These are phyloP conservation scores for Cyprinodon variegatus DNA, from an alignment of 2,113 vertebrate genomes.

Conservation along the genomic window DNA sequence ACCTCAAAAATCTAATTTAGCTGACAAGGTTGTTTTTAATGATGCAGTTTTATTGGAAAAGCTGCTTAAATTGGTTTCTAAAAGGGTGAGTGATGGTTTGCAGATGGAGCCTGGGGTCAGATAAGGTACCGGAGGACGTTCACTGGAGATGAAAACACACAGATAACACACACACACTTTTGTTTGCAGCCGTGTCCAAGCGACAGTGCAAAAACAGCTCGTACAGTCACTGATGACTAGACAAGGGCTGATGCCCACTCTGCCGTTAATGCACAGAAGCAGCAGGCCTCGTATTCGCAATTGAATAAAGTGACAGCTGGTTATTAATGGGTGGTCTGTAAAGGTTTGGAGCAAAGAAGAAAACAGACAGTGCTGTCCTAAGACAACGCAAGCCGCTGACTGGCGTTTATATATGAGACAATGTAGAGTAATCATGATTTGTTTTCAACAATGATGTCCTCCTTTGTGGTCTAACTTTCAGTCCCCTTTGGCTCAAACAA, in stretches of 20 bases:
- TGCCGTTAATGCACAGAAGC: slow-evolving; percentile 17
- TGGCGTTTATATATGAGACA: too few species aligned
- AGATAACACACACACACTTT: slow-evolving; percentile 24
- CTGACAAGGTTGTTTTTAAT: background rate
- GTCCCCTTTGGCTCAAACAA: too few species aligned
- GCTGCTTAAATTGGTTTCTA: background rate
- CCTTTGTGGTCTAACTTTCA: too few species aligned
- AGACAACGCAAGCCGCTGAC: background rate
- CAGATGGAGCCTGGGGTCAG: background rate
- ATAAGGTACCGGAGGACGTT: slow-evolving; percentile 32
- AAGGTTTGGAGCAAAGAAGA: slow-evolving; percentile 16
- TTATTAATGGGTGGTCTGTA: slow-evolving; percentile 31
- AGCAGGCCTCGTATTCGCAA: slow-evolving; percentile 30
- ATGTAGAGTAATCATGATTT: background rate
- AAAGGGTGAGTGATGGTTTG: slow-evolving; percentile 3
- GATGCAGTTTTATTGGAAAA: slow-evolving; percentile 5
- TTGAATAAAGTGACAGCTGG: slow-evolving; percentile 40
- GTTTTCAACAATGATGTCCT: too few species aligned
- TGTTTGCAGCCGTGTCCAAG: slow-evolving; percentile 46
- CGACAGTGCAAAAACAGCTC: slow-evolving; percentile 34
- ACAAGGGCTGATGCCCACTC: slow-evolving; percentile 20
- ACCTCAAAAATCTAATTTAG: background rate
- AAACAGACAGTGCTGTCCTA: background rate
- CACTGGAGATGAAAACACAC: slow-evolving; percentile 7
- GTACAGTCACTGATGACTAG: slow-evolving; percentile 9